Evolutionary conservation across 2,888 invertebrate genomes (phyloP).

Genomic region (Acrocyrtus sp.): DNA sequence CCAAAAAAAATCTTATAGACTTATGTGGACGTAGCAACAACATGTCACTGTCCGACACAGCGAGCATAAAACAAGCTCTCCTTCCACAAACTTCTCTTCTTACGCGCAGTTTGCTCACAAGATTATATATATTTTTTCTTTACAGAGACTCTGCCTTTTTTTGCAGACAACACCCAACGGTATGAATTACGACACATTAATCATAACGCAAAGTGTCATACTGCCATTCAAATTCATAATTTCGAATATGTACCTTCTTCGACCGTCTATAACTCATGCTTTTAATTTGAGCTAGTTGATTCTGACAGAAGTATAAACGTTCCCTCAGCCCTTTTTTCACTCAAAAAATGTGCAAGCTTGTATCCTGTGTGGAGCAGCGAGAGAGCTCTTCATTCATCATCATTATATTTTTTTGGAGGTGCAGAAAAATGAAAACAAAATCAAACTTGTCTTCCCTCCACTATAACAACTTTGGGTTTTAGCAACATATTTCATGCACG

Average conservation of each 20-base stretch:
- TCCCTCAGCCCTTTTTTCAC: too few relatives aligned
- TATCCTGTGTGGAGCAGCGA: not conserved
- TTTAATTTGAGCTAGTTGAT: constrained; percentile 22
- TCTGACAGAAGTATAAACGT: constrained; percentile 15
- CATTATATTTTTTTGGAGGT: too few relatives aligned
- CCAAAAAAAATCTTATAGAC: too few relatives aligned
- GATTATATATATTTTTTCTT: not conserved
- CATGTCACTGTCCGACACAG: too few relatives aligned
- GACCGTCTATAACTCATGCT: constrained; percentile 17
- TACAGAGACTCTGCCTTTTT: not conserved
- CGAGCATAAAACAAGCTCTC: too few relatives aligned
- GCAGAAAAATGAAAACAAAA: not conserved
- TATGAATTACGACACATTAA: constrained; percentile 52
- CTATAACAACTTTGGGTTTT: too few relatives aligned
- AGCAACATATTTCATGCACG: not conserved
- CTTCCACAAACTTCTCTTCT: too few relatives aligned
- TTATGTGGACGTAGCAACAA: too few relatives aligned
- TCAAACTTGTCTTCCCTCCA: constrained; percentile 1
- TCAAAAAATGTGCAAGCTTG: too few relatives aligned
- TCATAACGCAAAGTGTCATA: constrained; percentile 39
- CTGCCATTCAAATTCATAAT: constrained; percentile 25
- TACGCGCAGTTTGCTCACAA: not conserved
- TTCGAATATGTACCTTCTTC: not conserved
- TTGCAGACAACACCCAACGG: constrained; percentile 49
- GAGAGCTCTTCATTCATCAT: not conserved